These are phyloP conservation scores for Anomalospiza imberbis DNA, from an alignment of 2,797 vertebrate genomes.

Conservation along the genomic window DNA sequence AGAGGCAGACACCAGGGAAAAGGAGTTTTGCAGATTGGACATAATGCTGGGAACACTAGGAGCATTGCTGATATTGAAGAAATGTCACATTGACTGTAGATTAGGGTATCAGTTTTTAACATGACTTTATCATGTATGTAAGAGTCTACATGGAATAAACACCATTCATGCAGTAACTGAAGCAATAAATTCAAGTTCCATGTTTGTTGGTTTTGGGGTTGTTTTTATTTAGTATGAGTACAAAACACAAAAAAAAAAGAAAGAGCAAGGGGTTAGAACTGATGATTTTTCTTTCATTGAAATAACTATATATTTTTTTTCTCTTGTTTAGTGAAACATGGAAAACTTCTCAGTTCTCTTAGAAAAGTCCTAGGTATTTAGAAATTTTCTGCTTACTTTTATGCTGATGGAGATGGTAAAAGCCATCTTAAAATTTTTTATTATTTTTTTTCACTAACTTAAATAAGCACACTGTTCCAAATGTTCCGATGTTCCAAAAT, in stretches of 20 bases:
- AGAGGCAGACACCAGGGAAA: neutral
- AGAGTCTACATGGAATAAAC: neutral
- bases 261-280: neutral
- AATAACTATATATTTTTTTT: neutral
- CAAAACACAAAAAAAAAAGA: neutral
- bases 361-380: neutral
- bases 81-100: neutral
- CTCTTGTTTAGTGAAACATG: neutral
- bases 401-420: neutral
- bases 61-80: neutral
- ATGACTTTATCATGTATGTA: accelerated
- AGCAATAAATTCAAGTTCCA: neutral
- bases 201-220: neutral
- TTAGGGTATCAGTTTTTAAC: neutral
- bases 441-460: neutral
- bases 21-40: neutral
- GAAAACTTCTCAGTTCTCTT: neutral
- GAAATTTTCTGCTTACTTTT: neutral
- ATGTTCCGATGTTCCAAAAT: neutral
- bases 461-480: neutral
- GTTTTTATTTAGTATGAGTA: neutral
- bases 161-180: neutral
- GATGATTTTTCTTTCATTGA: neutral
- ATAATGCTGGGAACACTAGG: neutral
- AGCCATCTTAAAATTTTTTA: neutral